These are phyloP conservation scores for Pammene aurita DNA, from an alignment of 2,888 invertebrate species.

Conservation along the genomic window DNA sequence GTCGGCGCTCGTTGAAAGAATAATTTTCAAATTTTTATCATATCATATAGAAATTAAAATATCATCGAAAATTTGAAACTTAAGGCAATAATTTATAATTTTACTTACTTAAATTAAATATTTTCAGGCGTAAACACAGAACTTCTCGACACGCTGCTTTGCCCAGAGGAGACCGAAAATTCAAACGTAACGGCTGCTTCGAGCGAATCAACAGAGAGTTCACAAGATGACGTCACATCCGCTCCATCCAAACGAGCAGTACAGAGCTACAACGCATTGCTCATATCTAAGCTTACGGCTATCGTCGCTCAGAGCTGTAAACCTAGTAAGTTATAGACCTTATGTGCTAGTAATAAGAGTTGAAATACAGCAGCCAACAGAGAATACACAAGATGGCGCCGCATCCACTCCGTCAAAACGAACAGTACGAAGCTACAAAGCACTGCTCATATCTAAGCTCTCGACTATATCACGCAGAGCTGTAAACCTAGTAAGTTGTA, in stretches of 20 bases:
- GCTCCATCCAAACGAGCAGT: slow-evolving; percentile 59
- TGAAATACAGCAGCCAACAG: not conserved
- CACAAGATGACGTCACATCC: slow-evolving; percentile 50
- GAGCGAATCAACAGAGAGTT: slow-evolving; percentile 52
- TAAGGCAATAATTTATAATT: too few relatives aligned
- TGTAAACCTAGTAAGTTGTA: too few relatives aligned
- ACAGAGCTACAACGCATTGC: slow-evolving; percentile 90
- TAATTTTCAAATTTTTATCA: too few relatives aligned
- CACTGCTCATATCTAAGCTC: too few relatives aligned
- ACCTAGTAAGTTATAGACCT: slow-evolving; percentile 85
- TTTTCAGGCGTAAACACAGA: slow-evolving; percentile 91
- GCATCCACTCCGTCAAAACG: too few relatives aligned
- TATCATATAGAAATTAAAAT: too few relatives aligned
- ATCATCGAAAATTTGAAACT: too few relatives aligned
- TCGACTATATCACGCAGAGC: too few relatives aligned
- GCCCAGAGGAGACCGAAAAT: slow-evolving; percentile 79
- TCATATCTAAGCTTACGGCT: slow-evolving; percentile 92
- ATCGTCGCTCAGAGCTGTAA: slow-evolving; percentile 94
- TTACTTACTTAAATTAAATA: too few relatives aligned
- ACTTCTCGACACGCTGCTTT: slow-evolving; percentile 89
- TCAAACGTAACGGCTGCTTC: slow-evolving; percentile 39
- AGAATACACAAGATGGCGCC: too few relatives aligned
- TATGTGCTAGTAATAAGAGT: slow-evolving; percentile 2
- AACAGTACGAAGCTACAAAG: too few relatives aligned
- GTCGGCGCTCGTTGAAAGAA: too few relatives aligned